Percentiles rank a stretch among this genome's conserved stretches.
Evolutionary conservation across 2,797 vertebrate species (phyloP).

Genomic region (Agapornis canus): DNA sequence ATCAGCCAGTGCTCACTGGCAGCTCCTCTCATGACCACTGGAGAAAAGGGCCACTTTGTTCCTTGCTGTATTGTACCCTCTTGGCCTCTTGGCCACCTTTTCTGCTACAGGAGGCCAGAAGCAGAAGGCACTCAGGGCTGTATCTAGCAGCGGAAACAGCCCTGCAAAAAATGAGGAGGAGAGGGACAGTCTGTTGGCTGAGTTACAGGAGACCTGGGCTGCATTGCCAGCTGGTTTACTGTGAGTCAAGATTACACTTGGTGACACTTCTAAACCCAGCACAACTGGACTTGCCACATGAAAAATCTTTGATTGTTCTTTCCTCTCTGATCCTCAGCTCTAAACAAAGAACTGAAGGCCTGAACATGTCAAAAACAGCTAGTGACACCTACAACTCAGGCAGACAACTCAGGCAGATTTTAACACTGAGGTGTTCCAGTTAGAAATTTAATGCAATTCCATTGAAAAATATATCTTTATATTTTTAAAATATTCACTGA

Average conservation of each 20-base stretch:
- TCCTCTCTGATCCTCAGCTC: background rate
- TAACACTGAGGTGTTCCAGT: fast-evolving
- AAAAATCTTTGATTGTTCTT: background rate
- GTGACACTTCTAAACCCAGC: background rate
- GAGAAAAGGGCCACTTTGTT: background rate
- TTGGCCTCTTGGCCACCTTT: background rate
- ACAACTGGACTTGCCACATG: background rate
- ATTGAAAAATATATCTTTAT: background rate
- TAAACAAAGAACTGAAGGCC: background rate
- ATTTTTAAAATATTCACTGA: background rate
- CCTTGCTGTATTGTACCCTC: fast-evolving
- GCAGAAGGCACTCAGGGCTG: background rate
- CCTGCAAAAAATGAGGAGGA: background rate
- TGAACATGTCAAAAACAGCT: background rate
- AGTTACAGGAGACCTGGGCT: background rate
- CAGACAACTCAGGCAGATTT: background rate
- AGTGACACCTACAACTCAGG: background rate
- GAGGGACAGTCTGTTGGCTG: fast-evolving
- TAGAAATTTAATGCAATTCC: background rate
- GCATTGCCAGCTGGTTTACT: background rate
- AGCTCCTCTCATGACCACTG: fast-evolving
- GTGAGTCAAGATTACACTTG: background rate
- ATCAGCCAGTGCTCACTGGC: fast-evolving
- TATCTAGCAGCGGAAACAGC: background rate
- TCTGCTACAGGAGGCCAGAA: background rate